Evolutionary conservation across 2,888 invertebrate genomes (phyloP), one percentile per base, ranked within the genome.

Genomic region (Cerastis leucographa): DNA sequence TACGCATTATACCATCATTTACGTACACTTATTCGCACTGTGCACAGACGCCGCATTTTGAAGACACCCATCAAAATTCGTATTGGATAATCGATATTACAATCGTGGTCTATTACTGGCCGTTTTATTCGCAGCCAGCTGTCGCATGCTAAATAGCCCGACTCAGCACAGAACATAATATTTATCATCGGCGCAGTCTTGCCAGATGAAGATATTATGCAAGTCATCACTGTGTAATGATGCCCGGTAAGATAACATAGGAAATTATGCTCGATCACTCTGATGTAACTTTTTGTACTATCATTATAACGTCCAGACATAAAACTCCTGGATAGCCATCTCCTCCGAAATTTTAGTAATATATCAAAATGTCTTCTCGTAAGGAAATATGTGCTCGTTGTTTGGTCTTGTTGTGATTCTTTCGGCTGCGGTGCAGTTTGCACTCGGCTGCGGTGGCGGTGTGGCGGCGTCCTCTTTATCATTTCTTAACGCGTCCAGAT

Each of bases 401-500:
- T 83, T 90, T 88, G 85, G 83, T 87, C 82, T 88, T 87, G 86
- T 89, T 89, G 90, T 89, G 90, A 90, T 91, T 92, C 92, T 92
- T 90, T 92, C 89, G 88, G 87, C 84, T 83, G 88, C 64, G 70
- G 83, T 85, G 87, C 87, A 90, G 89, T 90, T 90, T 90, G 89
- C 88, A 88, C 89, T 89, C 90, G 83, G 89, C 86, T 89, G 88
- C 89, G 89, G 88, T 83, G 90, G 93, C 95, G 95, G n/a, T n/a
- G n/a, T n/a, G n/a, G 40, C 40, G 95, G 95, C 94, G 91, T 94
- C 93, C 93, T 93, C 95, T 95, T 95, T 96, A 95, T 95, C 95
- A 94, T 95, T 95, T 95, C 94, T 96, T 95, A 95, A 95, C 95
- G 95, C 95, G 94, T 94, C 95, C 96, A 94, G 96, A 96, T 96